Conservation (phyloP, 2,888 invertebrate genomes). For the Ormyrus labotus region DNA sequence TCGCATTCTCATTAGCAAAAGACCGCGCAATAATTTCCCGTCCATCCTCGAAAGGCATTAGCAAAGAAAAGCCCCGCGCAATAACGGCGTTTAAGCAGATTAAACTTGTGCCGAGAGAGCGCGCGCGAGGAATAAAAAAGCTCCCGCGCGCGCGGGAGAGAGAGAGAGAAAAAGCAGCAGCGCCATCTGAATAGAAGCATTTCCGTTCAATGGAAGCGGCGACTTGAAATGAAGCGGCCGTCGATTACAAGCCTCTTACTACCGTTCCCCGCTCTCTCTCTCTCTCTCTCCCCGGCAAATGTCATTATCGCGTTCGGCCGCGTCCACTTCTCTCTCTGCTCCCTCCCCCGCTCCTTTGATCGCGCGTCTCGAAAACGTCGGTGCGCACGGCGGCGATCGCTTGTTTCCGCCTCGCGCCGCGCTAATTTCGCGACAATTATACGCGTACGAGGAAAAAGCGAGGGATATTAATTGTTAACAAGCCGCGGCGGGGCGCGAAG, state of each 20-base stretch:
- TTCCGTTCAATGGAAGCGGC: conserved; percentile 40
- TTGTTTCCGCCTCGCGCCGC: conserved; percentile 30
- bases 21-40: not conserved
- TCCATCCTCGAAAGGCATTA: not conserved
- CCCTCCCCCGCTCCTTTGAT: conserved; percentile 19
- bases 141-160: not conserved
- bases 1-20: not conserved
- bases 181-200: conserved; percentile 20
- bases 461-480: conserved; percentile 64
- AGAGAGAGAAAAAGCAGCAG: not conserved
- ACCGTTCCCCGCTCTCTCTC: conserved; percentile 16
- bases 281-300: conserved; percentile 5
- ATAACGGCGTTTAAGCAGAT: conserved; percentile 39
- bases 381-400: conserved; percentile 22
- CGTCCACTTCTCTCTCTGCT: conserved; percentile 25
- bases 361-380: not conserved
- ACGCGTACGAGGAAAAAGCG: not conserved
- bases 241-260: conserved; percentile 36
- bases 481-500: conserved; percentile 47
- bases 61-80: conserved; percentile 12
- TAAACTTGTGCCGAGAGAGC: conserved; percentile 10
- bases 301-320: conserved; percentile 53
- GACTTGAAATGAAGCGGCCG: conserved; percentile 45
- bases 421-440: conserved; percentile 64
- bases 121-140: not conserved